phyloP scores from a whole-genome alignment of 1,140 invertebrate species.

The Pogonomyrmex californicus region DNA sequence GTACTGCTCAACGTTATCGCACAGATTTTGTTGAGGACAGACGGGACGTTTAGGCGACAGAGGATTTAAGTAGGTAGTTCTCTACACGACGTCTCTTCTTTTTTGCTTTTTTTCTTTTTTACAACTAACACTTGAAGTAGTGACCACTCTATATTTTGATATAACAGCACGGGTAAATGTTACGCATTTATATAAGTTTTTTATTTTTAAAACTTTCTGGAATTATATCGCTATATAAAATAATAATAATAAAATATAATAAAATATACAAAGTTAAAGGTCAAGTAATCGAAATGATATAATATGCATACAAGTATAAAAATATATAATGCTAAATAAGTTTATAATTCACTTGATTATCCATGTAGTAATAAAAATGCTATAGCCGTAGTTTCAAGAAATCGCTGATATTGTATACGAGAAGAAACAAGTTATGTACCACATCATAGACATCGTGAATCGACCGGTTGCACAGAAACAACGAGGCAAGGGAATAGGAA shows the following conservation, averaged over 20 bases:
- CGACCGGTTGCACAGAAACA: constrained; percentile 27
- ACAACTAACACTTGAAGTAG: background rate
- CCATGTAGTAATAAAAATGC: background rate
- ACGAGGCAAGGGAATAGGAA: constrained; percentile 63
- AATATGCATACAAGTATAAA: background rate
- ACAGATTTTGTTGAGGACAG: constrained; percentile 29
- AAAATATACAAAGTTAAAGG: background rate
- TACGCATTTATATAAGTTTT: background rate
- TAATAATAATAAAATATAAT: constrained; percentile 1
- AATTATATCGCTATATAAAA: background rate
- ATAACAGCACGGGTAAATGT: background rate
- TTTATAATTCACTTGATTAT: background rate
- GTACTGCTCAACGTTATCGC: constrained; percentile 75
- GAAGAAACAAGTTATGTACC: constrained; percentile 23
- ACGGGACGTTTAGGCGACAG: background rate
- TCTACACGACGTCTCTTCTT: background rate
- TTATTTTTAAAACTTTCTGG: background rate
- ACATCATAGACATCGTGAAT: constrained; percentile 22
- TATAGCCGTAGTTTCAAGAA: background rate
- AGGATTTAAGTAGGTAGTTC: background rate
- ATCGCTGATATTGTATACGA: background rate
- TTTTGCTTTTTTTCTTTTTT: background rate
- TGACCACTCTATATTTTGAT: background rate
- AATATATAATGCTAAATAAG: background rate
- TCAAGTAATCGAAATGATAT: background rate